Evolutionary conservation across 2,113 vertebrate species (phyloP), one percentile per base, ranked within the genome.

Genomic region (Neolamprologus falcicula): DNA sequence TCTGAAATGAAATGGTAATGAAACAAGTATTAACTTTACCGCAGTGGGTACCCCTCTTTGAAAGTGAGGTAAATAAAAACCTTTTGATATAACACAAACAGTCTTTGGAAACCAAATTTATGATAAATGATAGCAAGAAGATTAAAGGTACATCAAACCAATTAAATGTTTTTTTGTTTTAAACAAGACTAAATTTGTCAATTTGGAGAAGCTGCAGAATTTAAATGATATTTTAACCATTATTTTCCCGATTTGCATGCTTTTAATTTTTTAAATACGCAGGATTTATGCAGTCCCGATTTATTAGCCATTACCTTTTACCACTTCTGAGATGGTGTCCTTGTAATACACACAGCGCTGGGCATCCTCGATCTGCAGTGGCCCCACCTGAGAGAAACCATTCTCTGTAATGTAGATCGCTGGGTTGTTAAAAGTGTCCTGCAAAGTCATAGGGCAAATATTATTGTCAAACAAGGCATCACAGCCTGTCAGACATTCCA

Each of bases 391-490:
- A 87, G 96, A 96, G 96, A 98, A 97, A 53, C 97, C 97, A 40
- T 97, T 98, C 96, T 97, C 97, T 3, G 97, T 97, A 88, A 98
- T 97, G 95, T 98, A 98, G 97, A 99, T 97, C 82, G 94, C 71
- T 9, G 97, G 97, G 92, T 96, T 96, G 95, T 96, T 96, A 94
- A 96, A 98, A 3, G 88, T 96, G 93, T 97, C 95, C 97, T 98
- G 96, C 50, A 61, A 95, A 96, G 88, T 89, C 47, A 90, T 4
- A 63, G 88, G 73, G 86, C 86, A 92, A 91, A 94, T 81, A 59
- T 90, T 90, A 90, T 87, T 80, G 88, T 91, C 92, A 93, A 93
- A 93, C 90, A 90, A 92, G 86, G 91, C 90, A 91, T 92, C 90
- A 83, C 31, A 57, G 83, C 91, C 63, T 93, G 92, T 93, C 93